Base-by-base conservation (phyloP, 2,113 vertebrate genomes). In the Corythaeola cristata region DNA sequence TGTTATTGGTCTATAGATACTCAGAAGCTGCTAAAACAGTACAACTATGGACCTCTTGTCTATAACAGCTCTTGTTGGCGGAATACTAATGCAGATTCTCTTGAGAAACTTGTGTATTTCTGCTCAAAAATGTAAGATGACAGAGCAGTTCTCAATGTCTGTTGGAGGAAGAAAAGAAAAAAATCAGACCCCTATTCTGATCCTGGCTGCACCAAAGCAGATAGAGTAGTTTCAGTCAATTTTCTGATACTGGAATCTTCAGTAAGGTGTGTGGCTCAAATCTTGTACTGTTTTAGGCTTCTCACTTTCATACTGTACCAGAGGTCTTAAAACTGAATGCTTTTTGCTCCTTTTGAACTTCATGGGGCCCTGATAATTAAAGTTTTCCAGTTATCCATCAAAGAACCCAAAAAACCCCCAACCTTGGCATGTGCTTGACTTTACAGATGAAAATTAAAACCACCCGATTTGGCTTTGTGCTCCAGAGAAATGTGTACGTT, bases 371-470 rank as follows among this genome's bases (percentile, higher is more conserved):
- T 82, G 33, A 47, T 72, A 79, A 47, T 35, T 15, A 18, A 59
- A 35, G 26, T 58, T 85, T 71, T 75, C 47, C 59, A n/a, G 5
- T 74, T 87, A 49, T 17, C 3, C 2, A n/a, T 68, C 45, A 44
- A 33, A 77, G 55, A 89, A 73, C 33, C 21, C 12, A 52, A 21
- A 68, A 75, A 30, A 5, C 5, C 5, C 39, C 37, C 12, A 11
- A 26, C 78, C 55, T 94, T 84, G 92, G 47, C 90, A 80, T 74
- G 82, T 93, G 88, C 92, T 94, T 95, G 39, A 92, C 92, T 81
- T 78, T 44, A 86, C 23, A 78, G 76, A 30, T 71, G 32, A 5
- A 44, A n/a, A 23, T 39, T 15, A 68, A 20, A 56, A 3, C 49
- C 24, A 15, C 37, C 7, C 16, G 12, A 5, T 35, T 35, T 39